phyloP scores from a whole-genome alignment of 1,140 invertebrate genomes.

The Drosophila prosaltans region DNA sequence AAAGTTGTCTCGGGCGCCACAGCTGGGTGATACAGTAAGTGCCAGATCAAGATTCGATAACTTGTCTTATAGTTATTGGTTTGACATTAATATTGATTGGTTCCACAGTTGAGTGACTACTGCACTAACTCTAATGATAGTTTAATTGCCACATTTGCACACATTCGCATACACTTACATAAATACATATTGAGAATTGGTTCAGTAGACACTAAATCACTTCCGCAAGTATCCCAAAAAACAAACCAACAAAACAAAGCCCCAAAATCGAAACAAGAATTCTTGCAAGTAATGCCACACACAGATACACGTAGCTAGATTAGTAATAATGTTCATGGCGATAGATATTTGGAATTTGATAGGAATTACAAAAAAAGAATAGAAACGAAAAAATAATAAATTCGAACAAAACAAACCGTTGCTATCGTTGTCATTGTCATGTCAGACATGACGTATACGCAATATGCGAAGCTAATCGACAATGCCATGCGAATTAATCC shows the following conservation, averaged over 20 bases:
- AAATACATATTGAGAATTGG: conserved; percentile 14
- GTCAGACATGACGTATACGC: conserved; percentile 60
- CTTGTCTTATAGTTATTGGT: conserved; percentile 2
- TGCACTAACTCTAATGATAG: conserved; percentile 46
- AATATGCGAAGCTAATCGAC: conserved; percentile 58
- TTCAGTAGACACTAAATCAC: conserved; percentile 41
- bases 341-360: conserved; percentile 17
- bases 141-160: conserved; percentile 53
- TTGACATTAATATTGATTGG: conserved; percentile 4
- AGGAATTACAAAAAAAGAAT: conserved; percentile 15
- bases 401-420: conserved; percentile 8
- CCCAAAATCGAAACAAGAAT: conserved; percentile 16
- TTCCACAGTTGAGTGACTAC: conserved; percentile 15
- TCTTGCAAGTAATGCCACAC: conserved; percentile 52
- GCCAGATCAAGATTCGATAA: background rate
- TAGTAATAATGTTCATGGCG: conserved; percentile 35
- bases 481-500: conserved; percentile 46
- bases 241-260: background rate
- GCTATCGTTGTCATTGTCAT: conserved; percentile 56
- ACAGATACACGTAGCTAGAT: conserved; percentile 30
- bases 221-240: conserved; percentile 47
- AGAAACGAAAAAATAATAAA: background rate
- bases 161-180: background rate
- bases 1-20: conserved; percentile 16
- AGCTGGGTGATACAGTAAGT: conserved; percentile 15